Evolutionary conservation across 2,113 vertebrate genomes (phyloP).

Genomic region (Lichenostomus cassidix): DNA sequence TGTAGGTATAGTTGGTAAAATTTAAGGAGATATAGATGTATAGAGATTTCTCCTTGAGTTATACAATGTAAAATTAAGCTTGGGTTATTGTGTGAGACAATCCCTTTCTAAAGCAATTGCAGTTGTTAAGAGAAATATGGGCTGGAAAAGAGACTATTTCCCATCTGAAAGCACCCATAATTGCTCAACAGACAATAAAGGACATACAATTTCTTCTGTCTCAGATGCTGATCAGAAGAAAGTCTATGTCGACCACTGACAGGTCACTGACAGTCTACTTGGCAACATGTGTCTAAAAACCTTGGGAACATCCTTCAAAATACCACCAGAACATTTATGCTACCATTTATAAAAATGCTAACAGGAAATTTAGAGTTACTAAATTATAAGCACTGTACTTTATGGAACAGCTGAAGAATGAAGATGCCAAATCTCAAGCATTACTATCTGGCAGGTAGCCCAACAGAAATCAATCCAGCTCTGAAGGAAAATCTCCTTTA

Average conservation of each 20-base stretch:
- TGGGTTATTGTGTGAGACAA: neutral
- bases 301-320: neutral
- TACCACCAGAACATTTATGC: neutral
- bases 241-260: neutral
- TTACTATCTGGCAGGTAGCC: neutral
- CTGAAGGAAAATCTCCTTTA: neutral
- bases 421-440: neutral
- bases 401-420: neutral
- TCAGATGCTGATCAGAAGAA: neutral
- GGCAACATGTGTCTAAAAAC: neutral
- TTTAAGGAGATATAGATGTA: neutral
- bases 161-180: neutral
- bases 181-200: neutral
- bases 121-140: neutral
- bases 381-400: neutral
- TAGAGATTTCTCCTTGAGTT: neutral
- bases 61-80: neutral
- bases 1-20: neutral
- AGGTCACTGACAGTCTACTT: neutral
- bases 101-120: neutral
- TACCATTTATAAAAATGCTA: neutral
- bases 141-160: neutral
- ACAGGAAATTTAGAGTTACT: neutral
- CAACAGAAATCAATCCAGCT: neutral
- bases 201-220: neutral